Conservation (phyloP, 2,113 vertebrate species). For the Puntigrus tetrazona region DNA sequence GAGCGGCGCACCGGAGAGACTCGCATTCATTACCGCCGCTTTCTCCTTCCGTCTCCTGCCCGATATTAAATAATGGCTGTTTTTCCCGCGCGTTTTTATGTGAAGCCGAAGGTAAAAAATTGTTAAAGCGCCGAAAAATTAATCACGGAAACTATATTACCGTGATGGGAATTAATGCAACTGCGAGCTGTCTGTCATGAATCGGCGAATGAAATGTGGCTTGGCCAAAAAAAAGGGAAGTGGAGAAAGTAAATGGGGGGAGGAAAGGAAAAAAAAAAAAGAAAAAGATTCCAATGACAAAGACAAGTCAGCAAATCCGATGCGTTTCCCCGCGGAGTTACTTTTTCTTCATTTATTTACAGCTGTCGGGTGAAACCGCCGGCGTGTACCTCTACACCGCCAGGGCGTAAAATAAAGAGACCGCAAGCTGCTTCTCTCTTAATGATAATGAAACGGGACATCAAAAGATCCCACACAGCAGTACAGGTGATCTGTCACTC, state of each 20-base stretch:
- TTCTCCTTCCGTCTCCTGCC: slow-evolving; percentile 68
- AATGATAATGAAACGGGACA: slow-evolving; percentile 73
- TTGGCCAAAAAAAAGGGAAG: slow-evolving; percentile 40
- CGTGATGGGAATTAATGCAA: slow-evolving; percentile 71
- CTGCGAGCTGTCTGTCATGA: slow-evolving; percentile 63
- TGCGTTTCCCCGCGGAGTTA: slow-evolving; percentile 61
- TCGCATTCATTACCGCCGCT: slow-evolving; percentile 71
- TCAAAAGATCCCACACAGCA: slow-evolving; percentile 55
- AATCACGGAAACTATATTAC: slow-evolving; percentile 75
- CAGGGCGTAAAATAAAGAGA: not conserved
- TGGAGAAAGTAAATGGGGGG: slow-evolving; percentile 39
- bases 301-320: slow-evolving; percentile 68
- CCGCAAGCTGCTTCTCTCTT: slow-evolving; percentile 59
- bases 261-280: slow-evolving; percentile 40
- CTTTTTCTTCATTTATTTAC: slow-evolving; percentile 76
- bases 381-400: slow-evolving; percentile 63
- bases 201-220: slow-evolving; percentile 66
- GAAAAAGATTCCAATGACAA: slow-evolving; percentile 52
- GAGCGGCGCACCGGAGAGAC: slow-evolving; percentile 64
- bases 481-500: slow-evolving; percentile 24
- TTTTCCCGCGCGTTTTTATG: slow-evolving; percentile 45
- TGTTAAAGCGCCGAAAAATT: slow-evolving; percentile 70
- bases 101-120: slow-evolving; percentile 46
- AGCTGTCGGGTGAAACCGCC: slow-evolving; percentile 62
- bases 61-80: slow-evolving; percentile 75